Percentiles rank a stretch among this genome's conserved stretches.
These are phyloP conservation scores for Zapornia atra DNA, from an alignment of 2,113 vertebrate species.

Conservation along the genomic window DNA sequence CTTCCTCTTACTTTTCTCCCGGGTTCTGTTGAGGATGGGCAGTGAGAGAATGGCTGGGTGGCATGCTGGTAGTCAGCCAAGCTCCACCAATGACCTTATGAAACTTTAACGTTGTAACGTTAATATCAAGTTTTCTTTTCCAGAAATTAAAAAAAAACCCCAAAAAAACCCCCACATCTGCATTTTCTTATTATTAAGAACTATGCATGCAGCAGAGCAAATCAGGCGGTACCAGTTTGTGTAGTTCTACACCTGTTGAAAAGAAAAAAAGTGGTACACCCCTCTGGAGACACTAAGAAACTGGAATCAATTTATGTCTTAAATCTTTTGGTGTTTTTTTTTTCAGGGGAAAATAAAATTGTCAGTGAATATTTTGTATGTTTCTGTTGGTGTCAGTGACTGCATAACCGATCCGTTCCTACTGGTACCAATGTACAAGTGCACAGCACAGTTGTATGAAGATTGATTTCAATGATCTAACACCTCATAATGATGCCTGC, in stretches of 20 bases:
- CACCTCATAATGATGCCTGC: not conserved
- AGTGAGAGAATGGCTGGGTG: not conserved
- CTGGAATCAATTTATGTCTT: no score
- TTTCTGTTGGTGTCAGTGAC: not conserved
- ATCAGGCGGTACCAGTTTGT: not conserved
- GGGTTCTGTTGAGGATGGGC: fast-evolving
- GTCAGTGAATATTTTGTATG: not conserved
- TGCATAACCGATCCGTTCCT: not conserved
- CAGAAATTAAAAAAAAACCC: no score
- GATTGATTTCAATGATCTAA: not conserved
- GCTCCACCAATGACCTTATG: not conserved
- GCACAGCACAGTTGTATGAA: not conserved
- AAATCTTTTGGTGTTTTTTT: no score
- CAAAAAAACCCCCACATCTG: no score
- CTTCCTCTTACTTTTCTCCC: not conserved
- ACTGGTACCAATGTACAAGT: not conserved
- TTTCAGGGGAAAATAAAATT: not conserved
- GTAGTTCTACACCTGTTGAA: not conserved
- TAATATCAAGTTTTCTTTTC: not conserved
- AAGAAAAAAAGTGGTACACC: no score
- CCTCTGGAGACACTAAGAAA: not conserved
- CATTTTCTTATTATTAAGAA: not conserved
- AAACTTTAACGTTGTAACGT: not conserved
- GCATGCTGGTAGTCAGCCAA: not conserved
- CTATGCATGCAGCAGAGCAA: no score